Evolutionary conservation across 2,113 vertebrate species (phyloP).

Genomic region (Cyphomyrus discorhynchus): DNA sequence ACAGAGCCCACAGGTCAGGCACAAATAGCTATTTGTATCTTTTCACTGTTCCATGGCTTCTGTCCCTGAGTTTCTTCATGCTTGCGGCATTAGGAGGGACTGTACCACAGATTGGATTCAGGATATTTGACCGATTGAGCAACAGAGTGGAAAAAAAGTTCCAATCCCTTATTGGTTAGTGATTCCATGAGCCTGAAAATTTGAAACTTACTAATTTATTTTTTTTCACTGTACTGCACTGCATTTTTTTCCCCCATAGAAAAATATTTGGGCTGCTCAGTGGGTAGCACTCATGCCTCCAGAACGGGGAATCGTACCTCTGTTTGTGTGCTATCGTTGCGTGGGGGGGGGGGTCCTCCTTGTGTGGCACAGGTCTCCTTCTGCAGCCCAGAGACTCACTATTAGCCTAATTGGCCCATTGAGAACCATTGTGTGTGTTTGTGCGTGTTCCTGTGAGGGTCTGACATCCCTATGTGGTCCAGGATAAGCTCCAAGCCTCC

Average conservation of each 20-base stretch:
- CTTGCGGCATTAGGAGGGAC: background rate
- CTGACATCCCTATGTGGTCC: background rate
- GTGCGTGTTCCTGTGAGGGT: background rate
- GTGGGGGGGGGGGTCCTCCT: background rate
- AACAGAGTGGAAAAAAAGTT: slow-evolving; percentile 3
- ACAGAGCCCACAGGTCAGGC: background rate
- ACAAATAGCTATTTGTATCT: slow-evolving; percentile 9
- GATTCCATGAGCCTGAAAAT: background rate
- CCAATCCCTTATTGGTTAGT: background rate
- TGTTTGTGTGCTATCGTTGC: background rate
- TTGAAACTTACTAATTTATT: background rate
- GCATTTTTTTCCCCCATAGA: background rate
- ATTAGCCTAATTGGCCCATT: background rate
- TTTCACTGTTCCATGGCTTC: background rate
- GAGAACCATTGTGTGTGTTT: background rate
- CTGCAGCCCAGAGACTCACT: background rate
- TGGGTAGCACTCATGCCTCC: background rate
- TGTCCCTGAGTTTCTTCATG: background rate
- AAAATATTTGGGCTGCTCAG: background rate
- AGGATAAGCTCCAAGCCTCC: background rate
- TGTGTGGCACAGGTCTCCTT: background rate
- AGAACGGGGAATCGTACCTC: background rate
- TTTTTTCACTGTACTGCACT: background rate
- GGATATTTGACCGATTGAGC: background rate
- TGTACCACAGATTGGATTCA: background rate